phyloP scores from a whole-genome alignment of 2,797 vertebrate species.

The Decapterus maruadsi region DNA sequence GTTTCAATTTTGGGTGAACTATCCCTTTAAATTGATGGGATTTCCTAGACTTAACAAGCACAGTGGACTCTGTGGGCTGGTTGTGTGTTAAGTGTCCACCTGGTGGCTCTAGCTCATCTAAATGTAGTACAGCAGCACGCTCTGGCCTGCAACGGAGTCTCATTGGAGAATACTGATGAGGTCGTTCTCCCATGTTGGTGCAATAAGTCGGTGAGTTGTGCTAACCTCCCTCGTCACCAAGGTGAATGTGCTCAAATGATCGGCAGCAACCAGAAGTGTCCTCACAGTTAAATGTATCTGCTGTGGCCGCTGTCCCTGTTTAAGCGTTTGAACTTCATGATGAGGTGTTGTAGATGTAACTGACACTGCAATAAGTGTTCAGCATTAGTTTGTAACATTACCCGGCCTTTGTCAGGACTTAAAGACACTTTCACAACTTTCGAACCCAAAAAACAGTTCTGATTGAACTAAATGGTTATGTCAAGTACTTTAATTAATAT shows the following conservation, averaged over 20 bases:
- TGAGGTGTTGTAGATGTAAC: not conserved
- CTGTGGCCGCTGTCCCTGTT: not conserved
- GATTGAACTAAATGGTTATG: not conserved
- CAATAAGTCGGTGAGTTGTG: constrained; percentile 27
- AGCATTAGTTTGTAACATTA: constrained; percentile 12
- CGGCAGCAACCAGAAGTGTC: constrained; percentile 8
- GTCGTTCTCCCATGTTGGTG: constrained; percentile 26
- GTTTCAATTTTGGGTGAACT: too few species aligned
- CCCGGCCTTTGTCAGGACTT: not conserved
- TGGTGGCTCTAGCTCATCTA: constrained; percentile 14
- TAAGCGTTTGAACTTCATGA: constrained; percentile 8
- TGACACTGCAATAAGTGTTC: constrained; percentile 17
- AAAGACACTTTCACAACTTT: not conserved
- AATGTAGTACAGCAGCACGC: constrained; percentile 30
- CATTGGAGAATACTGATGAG: constrained; percentile 58
- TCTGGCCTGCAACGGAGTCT: constrained; percentile 26
- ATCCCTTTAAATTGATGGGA: too few species aligned
- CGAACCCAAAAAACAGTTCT: not conserved
- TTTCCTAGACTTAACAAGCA: constrained; percentile 15
- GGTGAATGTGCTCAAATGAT: constrained; percentile 10
- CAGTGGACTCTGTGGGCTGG: not conserved
- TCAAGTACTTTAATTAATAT: not conserved
- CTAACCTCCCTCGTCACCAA: constrained; percentile 19
- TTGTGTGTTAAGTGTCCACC: constrained; percentile 16
- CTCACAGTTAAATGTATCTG: constrained; percentile 24